Evolutionary conservation across 2,113 vertebrate genomes (phyloP), one percentile per base, ranked within the genome.

Genomic region (Trogon surrucura): DNA sequence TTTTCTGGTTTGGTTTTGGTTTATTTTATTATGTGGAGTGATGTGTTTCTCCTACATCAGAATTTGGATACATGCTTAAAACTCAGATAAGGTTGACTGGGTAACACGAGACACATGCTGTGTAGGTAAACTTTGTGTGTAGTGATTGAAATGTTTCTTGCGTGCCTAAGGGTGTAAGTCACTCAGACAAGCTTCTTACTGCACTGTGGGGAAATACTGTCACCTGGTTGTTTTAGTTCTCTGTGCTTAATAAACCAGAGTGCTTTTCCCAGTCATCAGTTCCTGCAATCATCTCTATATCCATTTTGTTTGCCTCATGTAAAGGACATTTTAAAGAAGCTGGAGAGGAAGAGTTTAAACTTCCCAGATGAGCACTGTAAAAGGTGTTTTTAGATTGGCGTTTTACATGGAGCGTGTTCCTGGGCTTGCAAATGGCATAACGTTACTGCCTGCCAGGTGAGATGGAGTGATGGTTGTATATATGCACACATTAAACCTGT

Each of bases 351-450:
- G 65, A 64, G 36, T 94, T 96, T 92, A 94, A 96, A 66, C 67
- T 86, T 96, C 86, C 94, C 96, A 95, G 53, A 60, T 92, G 84
- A 81, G 77, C 84, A 41, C 48, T 91, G 41, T 60, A 62, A 79
- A 87, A 92, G 80, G 94, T 95, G 94, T 88, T 94, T 85, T 82
- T 66, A 66, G 94, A 85, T 71, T 86, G 89, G 60, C 72, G 71
- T 86, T 48, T 93, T 91, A 80, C 5, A 3, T 32, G 16, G 83
- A 47, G 29, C 44, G 4, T 74, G 47, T 80, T 92, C 56, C 69
- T 73, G 38, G 29, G 32, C 80, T 95, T 91, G 80, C 67, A 94
- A 73, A 34, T 54, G 60, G 47, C 80, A 58, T 95, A 86, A 91
- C 74, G 72, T 94, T 93, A 94, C 34, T 88, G 83, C 85, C 69